Conservation (phyloP, 2,113 vertebrate species). For the Arothron firmamentum region DNA sequence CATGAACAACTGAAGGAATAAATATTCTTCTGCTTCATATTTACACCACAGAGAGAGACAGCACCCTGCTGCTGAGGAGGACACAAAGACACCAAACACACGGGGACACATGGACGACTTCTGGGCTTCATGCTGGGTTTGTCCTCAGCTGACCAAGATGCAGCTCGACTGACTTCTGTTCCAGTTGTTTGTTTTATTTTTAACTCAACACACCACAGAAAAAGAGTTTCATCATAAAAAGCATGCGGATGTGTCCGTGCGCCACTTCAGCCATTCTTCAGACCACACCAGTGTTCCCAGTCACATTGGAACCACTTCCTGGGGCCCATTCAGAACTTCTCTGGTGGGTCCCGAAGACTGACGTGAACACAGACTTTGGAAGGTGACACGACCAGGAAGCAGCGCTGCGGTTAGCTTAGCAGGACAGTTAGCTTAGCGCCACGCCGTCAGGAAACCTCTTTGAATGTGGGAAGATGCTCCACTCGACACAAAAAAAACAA, state of each 20-base stretch:
- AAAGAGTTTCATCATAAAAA: too few species aligned
- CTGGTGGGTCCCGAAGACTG: too few species aligned
- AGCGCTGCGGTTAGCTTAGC: too few species aligned
- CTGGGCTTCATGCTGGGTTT: neutral
- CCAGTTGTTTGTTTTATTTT: neutral
- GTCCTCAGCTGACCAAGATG: neutral
- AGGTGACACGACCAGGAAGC: too few species aligned
- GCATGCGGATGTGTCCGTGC: too few species aligned
- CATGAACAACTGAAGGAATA: slow-evolving; percentile 57
- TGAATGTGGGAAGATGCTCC: too few species aligned
- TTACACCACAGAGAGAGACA: slow-evolving; percentile 52
- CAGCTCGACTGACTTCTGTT: neutral
- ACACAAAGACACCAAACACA: neutral
- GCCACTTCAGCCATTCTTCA: too few species aligned
- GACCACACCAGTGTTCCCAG: slow-evolving; percentile 1
- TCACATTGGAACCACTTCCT: neutral
- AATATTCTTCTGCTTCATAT: slow-evolving; percentile 59
- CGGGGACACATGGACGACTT: neutral
- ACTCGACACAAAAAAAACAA: too few species aligned
- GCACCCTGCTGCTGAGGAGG: neutral
- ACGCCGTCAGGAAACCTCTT: too few species aligned
- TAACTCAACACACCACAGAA: neutral
- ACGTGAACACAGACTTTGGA: too few species aligned
- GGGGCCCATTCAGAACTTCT: too few species aligned
- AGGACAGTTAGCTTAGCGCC: too few species aligned